These are phyloP conservation scores for Silurus asotus DNA, from an alignment of 2,113 vertebrate species.

Conservation along the genomic window DNA sequence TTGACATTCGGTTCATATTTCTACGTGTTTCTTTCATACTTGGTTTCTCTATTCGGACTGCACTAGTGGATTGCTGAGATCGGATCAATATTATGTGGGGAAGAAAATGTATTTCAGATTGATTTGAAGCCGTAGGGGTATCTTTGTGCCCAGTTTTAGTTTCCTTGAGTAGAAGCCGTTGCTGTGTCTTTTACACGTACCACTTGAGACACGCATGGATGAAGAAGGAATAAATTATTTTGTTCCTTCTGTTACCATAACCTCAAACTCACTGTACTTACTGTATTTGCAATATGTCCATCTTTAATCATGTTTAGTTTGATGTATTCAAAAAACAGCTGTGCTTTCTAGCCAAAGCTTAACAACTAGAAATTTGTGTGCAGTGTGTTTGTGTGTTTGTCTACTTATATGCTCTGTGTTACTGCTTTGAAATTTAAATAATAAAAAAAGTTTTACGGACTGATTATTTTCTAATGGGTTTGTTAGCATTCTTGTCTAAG, in stretches of 20 bases:
- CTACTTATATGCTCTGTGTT: not conserved
- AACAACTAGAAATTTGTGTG: conserved; percentile 28
- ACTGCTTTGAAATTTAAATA: not conserved
- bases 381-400: too few relatives aligned
- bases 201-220: not conserved
- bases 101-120: conserved; percentile 12
- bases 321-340: conserved; percentile 41
- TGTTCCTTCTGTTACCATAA: not conserved
- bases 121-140: not conserved
- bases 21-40: not conserved
- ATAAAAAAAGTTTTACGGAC: too few relatives aligned
- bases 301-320: conserved; percentile 32
- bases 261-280: not conserved
- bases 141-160: not conserved
- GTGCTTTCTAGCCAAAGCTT: conserved; percentile 41
- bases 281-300: not conserved
- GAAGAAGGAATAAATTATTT: not conserved
- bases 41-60: not conserved
- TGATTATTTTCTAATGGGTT: not conserved
- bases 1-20: not conserved
- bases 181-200: not conserved
- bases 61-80: conserved; percentile 1
- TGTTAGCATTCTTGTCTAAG: not conserved
- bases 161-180: not conserved
- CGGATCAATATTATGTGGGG: not conserved